These are phyloP conservation scores for Hypena proboscidalis DNA, from an alignment of 2,888 invertebrate genomes.

Conservation along the genomic window DNA sequence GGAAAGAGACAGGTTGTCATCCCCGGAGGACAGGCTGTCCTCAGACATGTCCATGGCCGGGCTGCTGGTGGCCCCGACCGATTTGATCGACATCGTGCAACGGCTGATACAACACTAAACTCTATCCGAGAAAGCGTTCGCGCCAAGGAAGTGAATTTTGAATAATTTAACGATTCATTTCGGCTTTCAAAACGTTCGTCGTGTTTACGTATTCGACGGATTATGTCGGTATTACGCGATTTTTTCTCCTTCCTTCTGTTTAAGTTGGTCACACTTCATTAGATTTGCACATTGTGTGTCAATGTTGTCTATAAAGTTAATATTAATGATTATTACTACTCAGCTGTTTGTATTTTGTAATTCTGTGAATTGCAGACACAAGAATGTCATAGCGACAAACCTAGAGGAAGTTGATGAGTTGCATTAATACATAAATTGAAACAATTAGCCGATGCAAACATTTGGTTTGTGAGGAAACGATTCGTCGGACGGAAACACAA, in stretches of 20 bases:
- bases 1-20: slow-evolving; percentile 11
- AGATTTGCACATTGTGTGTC: slow-evolving; percentile 24
- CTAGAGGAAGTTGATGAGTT: no score
- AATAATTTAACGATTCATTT: slow-evolving; percentile 53
- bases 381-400: background rate
- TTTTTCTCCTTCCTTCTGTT: slow-evolving; percentile 20
- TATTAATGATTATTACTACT: slow-evolving; percentile 18
- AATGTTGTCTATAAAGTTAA: slow-evolving; percentile 22
- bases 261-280: slow-evolving; percentile 12
- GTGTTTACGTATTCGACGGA: slow-evolving; percentile 39
- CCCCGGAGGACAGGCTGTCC: slow-evolving; percentile 66
- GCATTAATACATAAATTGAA: slow-evolving; percentile 2
- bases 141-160: slow-evolving; percentile 50
- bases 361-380: background rate
- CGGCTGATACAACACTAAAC: slow-evolving; percentile 58
- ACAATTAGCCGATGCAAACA: background rate
- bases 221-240: slow-evolving; percentile 30
- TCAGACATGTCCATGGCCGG: slow-evolving; percentile 58
- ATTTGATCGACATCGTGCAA: slow-evolving; percentile 54
- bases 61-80: slow-evolving; percentile 39
- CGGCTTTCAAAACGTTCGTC: slow-evolving; percentile 47
- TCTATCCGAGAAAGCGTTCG: slow-evolving; percentile 47
- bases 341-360: background rate
- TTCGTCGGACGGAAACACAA: slow-evolving; percentile 18
- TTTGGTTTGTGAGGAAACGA: background rate